These are phyloP conservation scores for Formicarius rufipectus DNA, from an alignment of 2,113 vertebrate genomes.

Conservation along the genomic window DNA sequence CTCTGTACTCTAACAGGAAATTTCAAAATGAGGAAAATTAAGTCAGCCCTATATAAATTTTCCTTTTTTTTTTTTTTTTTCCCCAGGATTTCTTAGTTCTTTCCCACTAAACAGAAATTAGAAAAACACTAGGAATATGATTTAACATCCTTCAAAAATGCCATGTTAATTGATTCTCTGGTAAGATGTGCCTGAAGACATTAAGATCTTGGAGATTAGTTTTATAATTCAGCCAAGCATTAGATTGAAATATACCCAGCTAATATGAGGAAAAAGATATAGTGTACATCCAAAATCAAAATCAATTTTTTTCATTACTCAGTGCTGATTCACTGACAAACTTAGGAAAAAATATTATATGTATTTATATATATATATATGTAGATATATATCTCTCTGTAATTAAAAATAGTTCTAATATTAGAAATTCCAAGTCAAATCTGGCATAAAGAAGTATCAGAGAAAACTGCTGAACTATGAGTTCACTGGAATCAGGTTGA, in stretches of 20 bases:
- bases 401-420: neutral
- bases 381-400: neutral
- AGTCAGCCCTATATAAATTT: neutral
- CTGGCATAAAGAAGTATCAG: neutral
- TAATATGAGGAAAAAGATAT: neutral
- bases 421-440: neutral
- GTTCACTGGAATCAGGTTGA: neutral
- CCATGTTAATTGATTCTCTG: neutral
- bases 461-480: neutral
- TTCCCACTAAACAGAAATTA: neutral
- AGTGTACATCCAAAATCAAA: neutral
- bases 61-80: neutral
- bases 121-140: neutral
- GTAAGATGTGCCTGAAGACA: neutral
- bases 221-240: neutral
- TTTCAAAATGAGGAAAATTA: neutral
- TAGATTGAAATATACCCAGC: neutral
- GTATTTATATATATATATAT: too few species aligned
- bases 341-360: neutral
- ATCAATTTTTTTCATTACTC: neutral
- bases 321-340: neutral
- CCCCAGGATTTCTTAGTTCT: neutral
- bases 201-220: neutral
- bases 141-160: neutral
- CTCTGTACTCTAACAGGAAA: neutral